These are phyloP conservation scores for Anthophora plumipes DNA, from an alignment of 2,888 invertebrate species.

Conservation along the genomic window DNA sequence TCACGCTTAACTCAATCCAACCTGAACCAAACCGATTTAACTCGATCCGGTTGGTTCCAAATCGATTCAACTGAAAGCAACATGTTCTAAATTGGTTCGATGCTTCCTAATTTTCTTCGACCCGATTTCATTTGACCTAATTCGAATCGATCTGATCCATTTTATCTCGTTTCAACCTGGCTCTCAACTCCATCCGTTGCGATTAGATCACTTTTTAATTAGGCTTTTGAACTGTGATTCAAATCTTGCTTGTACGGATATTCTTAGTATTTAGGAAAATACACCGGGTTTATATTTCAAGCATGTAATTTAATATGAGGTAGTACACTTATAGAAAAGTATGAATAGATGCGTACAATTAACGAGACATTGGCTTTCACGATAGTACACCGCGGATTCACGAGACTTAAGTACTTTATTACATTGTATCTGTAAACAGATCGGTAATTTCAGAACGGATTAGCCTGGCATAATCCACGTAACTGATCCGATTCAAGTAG, in stretches of 20 bases:
- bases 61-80: not conserved
- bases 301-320: not conserved
- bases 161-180: not conserved
- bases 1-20: not conserved
- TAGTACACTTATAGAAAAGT: not conserved
- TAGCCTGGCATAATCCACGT: slow-evolving; percentile 13
- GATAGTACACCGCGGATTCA: not conserved
- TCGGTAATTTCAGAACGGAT: slow-evolving; percentile 33
- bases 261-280: not conserved
- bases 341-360: not conserved
- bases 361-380: not conserved
- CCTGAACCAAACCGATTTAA: not conserved
- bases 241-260: not conserved
- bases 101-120: slow-evolving; percentile 7
- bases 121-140: not conserved
- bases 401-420: slow-evolving; percentile 20
- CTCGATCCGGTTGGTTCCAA: not conserved
- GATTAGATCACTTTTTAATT: not conserved
- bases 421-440: slow-evolving; percentile 8
- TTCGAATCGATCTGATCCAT: not conserved
- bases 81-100: not conserved
- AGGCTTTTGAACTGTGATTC: not conserved
- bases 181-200: not conserved
- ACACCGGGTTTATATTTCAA: too few relatives aligned
- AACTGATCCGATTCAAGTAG: slow-evolving; percentile 4